These are phyloP conservation scores for Rotaria macrura DNA, from an alignment of 2,888 invertebrate genomes.

Conservation along the genomic window DNA sequence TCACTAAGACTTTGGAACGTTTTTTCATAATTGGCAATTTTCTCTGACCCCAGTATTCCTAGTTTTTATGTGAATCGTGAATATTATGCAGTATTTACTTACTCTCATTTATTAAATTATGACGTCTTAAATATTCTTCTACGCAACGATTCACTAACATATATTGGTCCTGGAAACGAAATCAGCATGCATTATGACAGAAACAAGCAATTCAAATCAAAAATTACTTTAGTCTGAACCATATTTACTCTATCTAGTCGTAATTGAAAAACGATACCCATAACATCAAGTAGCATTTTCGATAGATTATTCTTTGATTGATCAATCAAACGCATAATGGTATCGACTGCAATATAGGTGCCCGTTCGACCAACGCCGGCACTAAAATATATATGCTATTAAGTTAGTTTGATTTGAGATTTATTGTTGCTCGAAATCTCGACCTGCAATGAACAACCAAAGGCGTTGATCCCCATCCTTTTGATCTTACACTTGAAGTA, in stretches of 20 bases:
- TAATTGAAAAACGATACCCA: background rate
- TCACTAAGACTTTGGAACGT: too few species aligned
- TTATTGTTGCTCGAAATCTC: too few species aligned
- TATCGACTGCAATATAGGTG: background rate
- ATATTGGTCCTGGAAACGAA: background rate
- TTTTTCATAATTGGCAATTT: too few species aligned
- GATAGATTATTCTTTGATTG: background rate
- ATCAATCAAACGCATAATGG: background rate
- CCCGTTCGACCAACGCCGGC: constrained; percentile 4
- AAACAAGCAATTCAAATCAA: background rate
- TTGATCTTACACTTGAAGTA: background rate
- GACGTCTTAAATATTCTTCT: background rate
- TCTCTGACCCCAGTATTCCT: too few species aligned
- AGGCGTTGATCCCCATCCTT: background rate
- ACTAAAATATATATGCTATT: background rate
- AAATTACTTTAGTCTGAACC: background rate
- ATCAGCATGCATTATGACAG: background rate
- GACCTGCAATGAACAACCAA: constrained; percentile 2
- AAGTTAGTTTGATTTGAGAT: background rate
- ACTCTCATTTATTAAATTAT: background rate
- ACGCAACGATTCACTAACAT: background rate
- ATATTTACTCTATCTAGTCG: background rate
- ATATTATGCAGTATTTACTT: background rate
- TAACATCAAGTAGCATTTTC: background rate
- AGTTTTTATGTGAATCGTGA: background rate